phyloP scores from a whole-genome alignment of 2,113 vertebrate species.

The Ceratotherium simum region DNA sequence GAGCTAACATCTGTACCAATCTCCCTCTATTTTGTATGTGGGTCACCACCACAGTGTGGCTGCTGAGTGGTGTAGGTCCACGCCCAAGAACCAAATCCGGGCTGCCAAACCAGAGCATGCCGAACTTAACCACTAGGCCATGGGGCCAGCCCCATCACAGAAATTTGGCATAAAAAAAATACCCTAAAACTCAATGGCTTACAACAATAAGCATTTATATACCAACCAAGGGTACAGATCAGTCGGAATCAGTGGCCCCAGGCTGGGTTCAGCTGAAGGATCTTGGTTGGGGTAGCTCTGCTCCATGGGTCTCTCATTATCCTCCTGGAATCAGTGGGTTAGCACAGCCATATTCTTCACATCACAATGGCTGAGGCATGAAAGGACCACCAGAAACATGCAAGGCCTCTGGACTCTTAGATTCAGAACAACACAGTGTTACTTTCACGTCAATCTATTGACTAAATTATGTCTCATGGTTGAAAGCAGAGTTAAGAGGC shows the following conservation, averaged over 20 bases:
- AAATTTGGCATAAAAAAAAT: neutral
- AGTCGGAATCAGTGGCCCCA: neutral
- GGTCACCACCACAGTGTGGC: too few relatives aligned
- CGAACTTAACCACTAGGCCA: too few relatives aligned
- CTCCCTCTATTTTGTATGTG: too few relatives aligned
- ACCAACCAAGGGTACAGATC: neutral
- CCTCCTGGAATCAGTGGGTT: neutral
- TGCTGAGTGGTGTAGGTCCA: too few relatives aligned
- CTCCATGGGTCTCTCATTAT: neutral
- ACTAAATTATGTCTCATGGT: neutral
- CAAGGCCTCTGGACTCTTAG: too few relatives aligned
- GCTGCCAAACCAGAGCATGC: too few relatives aligned
- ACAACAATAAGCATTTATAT: neutral
- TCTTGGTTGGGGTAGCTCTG: fast-evolving
- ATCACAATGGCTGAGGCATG: neutral
- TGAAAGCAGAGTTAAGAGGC: neutral
- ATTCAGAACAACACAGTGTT: neutral
- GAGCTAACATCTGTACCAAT: too few relatives aligned
- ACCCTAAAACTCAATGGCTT: neutral
- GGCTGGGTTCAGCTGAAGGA: neutral
- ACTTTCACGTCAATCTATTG: neutral
- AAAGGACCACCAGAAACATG: neutral
- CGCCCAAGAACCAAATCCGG: too few relatives aligned
- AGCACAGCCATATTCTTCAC: neutral
- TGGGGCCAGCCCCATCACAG: too few relatives aligned